Percentiles rank a stretch among this genome's conserved stretches.
Conservation (phyloP, 2,888 invertebrate genomes). For the Alcis repandata region DNA sequence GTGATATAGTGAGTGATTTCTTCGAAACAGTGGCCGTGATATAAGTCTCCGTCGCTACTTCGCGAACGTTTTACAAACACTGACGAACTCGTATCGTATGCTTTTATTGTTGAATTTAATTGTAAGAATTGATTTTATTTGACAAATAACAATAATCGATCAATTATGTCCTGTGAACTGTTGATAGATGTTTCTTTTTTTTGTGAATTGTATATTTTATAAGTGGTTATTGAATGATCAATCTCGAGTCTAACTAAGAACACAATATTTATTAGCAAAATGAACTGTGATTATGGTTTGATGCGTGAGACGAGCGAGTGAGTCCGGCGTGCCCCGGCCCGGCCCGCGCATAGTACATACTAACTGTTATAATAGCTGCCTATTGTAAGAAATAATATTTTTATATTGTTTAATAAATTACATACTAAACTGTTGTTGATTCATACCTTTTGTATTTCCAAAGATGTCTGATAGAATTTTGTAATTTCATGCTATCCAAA, state of each 20-base stretch:
- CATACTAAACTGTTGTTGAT: constrained; percentile 76
- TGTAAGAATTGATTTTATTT: constrained; percentile 66
- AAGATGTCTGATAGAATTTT: constrained; percentile 62
- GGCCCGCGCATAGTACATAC: constrained; percentile 32
- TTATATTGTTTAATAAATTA: constrained; percentile 84
- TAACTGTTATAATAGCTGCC: constrained; percentile 69
- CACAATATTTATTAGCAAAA: constrained; percentile 78
- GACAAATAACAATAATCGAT: constrained; percentile 71
- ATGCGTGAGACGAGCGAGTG: constrained; percentile 51
- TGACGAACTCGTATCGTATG: constrained; percentile 54
- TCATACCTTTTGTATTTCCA: constrained; percentile 77
- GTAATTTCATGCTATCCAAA: constrained; percentile 69
- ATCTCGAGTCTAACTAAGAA: constrained; percentile 72
- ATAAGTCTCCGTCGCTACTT: constrained; percentile 16
- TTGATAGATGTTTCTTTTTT: constrained; percentile 70
- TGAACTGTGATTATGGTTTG: constrained; percentile 77
- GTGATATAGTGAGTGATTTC: constrained; percentile 35
- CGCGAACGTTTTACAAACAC: constrained; percentile 35
- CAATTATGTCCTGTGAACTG: constrained; percentile 61
- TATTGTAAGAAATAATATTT: constrained; percentile 82
- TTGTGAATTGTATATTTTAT: constrained; percentile 80
- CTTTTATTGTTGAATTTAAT: constrained; percentile 76
- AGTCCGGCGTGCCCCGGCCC: constrained; percentile 15
- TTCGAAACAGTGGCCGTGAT: constrained; percentile 32
- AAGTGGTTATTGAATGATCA: constrained; percentile 74